A percentile compares a stretch with the other conserved stretches of the same genome.
Conservation (phyloP, 2,113 vertebrate species). For the Eubucco bourcierii region DNA sequence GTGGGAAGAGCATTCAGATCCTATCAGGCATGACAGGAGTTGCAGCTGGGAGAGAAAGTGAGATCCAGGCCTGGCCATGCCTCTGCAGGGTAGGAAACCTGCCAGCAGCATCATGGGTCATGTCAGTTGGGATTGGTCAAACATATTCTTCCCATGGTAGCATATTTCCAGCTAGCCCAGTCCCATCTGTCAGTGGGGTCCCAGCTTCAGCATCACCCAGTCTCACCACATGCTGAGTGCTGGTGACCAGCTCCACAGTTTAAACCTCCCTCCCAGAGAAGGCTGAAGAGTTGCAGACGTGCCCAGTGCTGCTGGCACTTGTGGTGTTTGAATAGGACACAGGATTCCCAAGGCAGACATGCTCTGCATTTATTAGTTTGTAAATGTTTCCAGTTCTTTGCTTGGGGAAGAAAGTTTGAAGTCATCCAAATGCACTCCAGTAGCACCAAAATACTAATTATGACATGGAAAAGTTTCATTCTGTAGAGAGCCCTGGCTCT, state of each 20-base stretch:
- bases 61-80: background rate
- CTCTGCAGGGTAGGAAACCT: background rate
- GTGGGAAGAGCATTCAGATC: background rate
- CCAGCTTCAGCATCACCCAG: background rate
- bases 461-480: background rate
- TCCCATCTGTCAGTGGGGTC: background rate
- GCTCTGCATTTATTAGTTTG: background rate
- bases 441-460: background rate
- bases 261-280: background rate
- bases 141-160: background rate
- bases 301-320: background rate
- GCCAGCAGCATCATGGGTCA: accelerated
- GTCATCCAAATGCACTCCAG: background rate
- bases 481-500: background rate
- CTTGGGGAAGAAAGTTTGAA: background rate
- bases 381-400: background rate
- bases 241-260: background rate
- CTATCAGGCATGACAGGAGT: background rate
- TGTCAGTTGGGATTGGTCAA: background rate
- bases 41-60: background rate
- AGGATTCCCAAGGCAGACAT: background rate
- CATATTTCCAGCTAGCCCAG: background rate
- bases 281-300: background rate
- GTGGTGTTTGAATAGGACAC: accelerated
- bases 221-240: background rate